These are phyloP conservation scores for Corticium candelabrum DNA, from an alignment of 37 sponge, comb jelly and placozoan genomes.

Conservation along the genomic window DNA sequence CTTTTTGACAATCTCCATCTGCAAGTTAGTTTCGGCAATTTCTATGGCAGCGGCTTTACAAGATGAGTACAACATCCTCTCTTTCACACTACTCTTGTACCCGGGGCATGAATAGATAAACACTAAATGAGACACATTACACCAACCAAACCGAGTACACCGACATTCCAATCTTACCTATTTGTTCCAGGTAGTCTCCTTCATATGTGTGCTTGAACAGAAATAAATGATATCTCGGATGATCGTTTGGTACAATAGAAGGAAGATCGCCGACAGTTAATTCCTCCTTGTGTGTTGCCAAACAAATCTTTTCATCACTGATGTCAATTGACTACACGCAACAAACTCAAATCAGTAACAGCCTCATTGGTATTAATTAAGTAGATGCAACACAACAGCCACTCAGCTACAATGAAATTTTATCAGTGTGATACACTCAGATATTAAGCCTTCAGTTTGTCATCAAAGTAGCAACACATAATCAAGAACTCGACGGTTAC, in stretches of 20 bases:
- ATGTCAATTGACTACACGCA: constrained; percentile 42
- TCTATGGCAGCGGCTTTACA: constrained; percentile 61
- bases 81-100: constrained; percentile 66
- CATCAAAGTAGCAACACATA: too few species aligned
- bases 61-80: constrained; percentile 87
- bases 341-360: neutral
- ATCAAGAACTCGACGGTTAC: too few species aligned
- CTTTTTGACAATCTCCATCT: constrained; percentile 44
- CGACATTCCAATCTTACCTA: constrained; percentile 30
- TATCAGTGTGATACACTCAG: too few species aligned
- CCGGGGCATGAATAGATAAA: constrained; percentile 86
- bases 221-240: constrained; percentile 71
- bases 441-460: too few species aligned
- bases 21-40: constrained; percentile 25
- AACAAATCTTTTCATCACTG: constrained; percentile 37
- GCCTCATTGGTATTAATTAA: neutral
- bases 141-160: neutral
- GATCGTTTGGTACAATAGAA: constrained; percentile 20
- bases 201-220: constrained; percentile 60
- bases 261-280: constrained; percentile 20
- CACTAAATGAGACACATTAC: constrained; percentile 26
- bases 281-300: constrained; percentile 17
- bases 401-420: too few species aligned
- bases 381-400: too few species aligned
- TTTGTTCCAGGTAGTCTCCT: constrained; percentile 57